These are phyloP conservation scores for Craseonycteris thonglongyai DNA, from an alignment of 2,113 vertebrate genomes.

Conservation along the genomic window DNA sequence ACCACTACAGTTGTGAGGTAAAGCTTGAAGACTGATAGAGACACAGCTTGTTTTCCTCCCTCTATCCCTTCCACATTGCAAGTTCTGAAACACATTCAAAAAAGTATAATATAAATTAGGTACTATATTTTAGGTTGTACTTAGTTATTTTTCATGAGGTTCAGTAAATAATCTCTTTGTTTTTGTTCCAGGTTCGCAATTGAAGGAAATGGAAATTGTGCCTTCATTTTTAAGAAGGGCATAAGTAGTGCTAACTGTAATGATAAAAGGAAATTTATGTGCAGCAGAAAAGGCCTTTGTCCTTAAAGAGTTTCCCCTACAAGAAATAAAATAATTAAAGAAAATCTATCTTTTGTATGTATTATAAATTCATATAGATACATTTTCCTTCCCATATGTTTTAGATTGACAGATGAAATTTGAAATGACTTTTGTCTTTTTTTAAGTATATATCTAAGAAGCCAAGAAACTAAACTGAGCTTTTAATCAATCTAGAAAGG, in stretches of 20 bases:
- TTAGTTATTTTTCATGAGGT: background rate
- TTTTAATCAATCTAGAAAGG: background rate
- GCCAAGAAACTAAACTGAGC: background rate
- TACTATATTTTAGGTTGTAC: background rate
- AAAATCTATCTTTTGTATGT: background rate
- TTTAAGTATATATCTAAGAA: background rate
- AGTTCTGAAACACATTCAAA: background rate
- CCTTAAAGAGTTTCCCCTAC: background rate
- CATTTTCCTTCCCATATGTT: background rate
- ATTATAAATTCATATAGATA: background rate
- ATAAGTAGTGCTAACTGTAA: background rate
- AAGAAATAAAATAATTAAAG: background rate
- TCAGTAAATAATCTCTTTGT: background rate
- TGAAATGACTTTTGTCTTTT: background rate
- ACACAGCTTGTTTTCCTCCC: background rate
- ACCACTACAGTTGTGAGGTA: no score
- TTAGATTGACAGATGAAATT: background rate
- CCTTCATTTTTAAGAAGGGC: background rate
- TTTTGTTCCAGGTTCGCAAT: constrained; percentile 29
- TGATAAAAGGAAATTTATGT: background rate
- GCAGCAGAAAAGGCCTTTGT: background rate
- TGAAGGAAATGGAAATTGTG: background rate
- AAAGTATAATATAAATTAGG: background rate
- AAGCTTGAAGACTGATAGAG: background rate
- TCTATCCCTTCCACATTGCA: background rate